Conservation (phyloP, 2,797 vertebrate species). For the Peromyscus melanophrys region DNA sequence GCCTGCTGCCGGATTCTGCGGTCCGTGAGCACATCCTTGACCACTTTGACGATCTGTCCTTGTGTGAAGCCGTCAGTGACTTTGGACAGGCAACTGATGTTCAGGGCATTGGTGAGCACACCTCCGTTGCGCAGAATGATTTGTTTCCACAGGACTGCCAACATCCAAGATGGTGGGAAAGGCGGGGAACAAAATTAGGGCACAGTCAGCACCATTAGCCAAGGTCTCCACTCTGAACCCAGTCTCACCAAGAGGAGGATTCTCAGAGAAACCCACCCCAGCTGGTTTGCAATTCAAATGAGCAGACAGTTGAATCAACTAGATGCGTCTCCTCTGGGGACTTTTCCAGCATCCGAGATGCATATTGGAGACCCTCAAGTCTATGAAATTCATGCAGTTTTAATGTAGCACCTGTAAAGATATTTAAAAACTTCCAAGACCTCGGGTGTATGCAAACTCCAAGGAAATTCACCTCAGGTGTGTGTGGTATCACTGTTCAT, state of each 20-base stretch:
- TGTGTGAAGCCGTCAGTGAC: slow-evolving; percentile 93
- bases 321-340: background rate
- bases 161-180: background rate
- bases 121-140: slow-evolving; percentile 87
- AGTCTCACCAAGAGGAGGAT: background rate
- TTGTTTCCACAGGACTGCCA: slow-evolving; percentile 92
- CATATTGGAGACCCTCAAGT: fast-evolving
- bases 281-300: background rate
- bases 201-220: fast-evolving
- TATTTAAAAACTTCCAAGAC: background rate
- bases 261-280: fast-evolving
- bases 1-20: slow-evolving; percentile 88
- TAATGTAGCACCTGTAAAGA: background rate
- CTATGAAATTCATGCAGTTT: fast-evolving
- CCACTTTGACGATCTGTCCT: slow-evolving; percentile 87
- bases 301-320: no score
- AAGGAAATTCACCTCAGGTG: background rate
- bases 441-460: background rate
- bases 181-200: background rate
- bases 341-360: fast-evolving
- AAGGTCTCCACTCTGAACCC: fast-evolving
- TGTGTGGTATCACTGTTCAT: background rate
- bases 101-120: slow-evolving; percentile 84
- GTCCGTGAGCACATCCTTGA: slow-evolving; percentile 88
- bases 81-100: slow-evolving; percentile 91